Conservation (phyloP, 2,888 invertebrate genomes). For the Euclidia mi region DNA sequence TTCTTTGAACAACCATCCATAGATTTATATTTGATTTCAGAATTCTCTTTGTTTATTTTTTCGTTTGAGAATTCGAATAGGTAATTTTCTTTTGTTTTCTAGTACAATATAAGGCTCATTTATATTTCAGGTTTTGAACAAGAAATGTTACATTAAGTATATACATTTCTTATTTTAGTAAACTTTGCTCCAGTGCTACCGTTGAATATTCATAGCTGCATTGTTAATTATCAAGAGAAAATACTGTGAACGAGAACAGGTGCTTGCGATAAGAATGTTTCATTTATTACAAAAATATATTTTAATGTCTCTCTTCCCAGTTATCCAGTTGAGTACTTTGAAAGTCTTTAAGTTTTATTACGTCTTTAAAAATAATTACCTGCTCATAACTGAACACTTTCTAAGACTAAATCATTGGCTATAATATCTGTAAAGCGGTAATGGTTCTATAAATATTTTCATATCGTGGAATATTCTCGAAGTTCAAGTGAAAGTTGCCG, state of each 20-base stretch:
- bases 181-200: background rate
- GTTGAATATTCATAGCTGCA: slow-evolving; percentile 23
- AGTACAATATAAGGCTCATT: slow-evolving; percentile 32
- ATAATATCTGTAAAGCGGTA: slow-evolving; percentile 45
- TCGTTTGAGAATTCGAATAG: slow-evolving; percentile 36
- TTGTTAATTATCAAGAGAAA: slow-evolving; percentile 22
- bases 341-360: slow-evolving; percentile 43
- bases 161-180: slow-evolving; percentile 4
- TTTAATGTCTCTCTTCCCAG: slow-evolving; percentile 21
- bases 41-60: slow-evolving; percentile 36
- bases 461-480: slow-evolving; percentile 44
- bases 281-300: slow-evolving; percentile 19
- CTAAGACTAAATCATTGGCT: slow-evolving; percentile 49
- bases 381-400: slow-evolving; percentile 47
- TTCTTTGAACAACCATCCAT: slow-evolving; percentile 37
- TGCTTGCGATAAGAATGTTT: slow-evolving; percentile 26
- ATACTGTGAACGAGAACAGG: slow-evolving; percentile 24
- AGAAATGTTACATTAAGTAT: background rate
- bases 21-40: slow-evolving; percentile 27
- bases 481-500: slow-evolving; percentile 55
- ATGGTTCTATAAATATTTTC: slow-evolving; percentile 59
- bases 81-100: slow-evolving; percentile 13
- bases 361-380: slow-evolving; percentile 52
- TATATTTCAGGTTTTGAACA: slow-evolving; percentile 30
- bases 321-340: slow-evolving; percentile 28